Base-by-base conservation (phyloP, 2,113 vertebrate genomes). In the Labeo rohita region DNA sequence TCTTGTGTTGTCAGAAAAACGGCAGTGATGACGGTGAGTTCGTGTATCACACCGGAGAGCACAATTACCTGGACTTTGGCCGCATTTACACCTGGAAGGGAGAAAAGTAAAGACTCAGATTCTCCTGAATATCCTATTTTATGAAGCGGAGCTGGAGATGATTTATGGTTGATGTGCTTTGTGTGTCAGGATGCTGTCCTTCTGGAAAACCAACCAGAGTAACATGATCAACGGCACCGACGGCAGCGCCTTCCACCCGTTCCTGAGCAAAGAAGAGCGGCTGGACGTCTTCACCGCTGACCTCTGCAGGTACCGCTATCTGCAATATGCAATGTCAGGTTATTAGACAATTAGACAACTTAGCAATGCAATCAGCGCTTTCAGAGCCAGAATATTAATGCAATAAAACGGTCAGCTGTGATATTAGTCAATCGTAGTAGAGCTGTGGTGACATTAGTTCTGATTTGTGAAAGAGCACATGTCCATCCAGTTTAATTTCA, bases 201-300 rank as follows among this genome's bases (percentile, higher is more conserved):
- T 96, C 94, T 99, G 98, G 98, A 91, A 88, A 0, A 94, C 96
- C 2, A 90, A 96, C 12, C 68, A 90, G 0, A 97, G 97, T 93
- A 99, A 99, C 90, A 96, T 95, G 96, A 99, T 99, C 80, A 97
- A 97, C 7, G 98, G 98, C 47, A 96, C 97, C 0, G 97, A 99
- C 28, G 98, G 98, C 59, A 96, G 96, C 50, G 95, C 96, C 56
- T 99, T 99, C 80, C 98, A 99, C 85, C 96, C 98, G 0, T 83
- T 98, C 68, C 92, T 99, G 88, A 90, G 86, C 66, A 97, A 94
- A 89, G 90, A 97, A 0, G 98, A 99, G 84, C 92, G 92, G 11
- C 90, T 99, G 61, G 95, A 97, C 59, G 89, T 98, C 80, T 99
- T 99, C 90, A 94, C 97, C 11, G 94, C 98, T 1, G 98, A 99